Percentiles rank a stretch among this genome's conserved stretches.
These are phyloP conservation scores for Trematocara marginatum DNA, from an alignment of 2,113 vertebrate genomes.

Conservation along the genomic window DNA sequence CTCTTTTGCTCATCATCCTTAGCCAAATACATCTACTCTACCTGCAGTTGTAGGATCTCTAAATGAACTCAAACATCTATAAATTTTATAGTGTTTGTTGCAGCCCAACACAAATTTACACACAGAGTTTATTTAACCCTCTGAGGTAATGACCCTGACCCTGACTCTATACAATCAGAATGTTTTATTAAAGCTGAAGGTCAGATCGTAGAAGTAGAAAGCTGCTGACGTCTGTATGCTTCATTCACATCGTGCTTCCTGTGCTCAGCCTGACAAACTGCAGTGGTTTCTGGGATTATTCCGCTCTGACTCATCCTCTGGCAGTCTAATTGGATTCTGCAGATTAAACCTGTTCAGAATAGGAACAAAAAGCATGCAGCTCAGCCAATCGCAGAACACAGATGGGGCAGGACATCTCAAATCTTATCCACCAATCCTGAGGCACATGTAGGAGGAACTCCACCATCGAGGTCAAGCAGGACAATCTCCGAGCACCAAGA, in stretches of 20 bases:
- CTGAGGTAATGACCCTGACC: neutral
- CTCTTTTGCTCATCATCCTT: neutral
- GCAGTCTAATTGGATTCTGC: constrained; percentile 49
- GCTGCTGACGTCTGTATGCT: neutral
- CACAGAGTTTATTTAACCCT: neutral
- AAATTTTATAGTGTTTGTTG: neutral
- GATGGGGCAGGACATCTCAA: neutral
- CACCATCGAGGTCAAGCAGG: constrained; percentile 1
- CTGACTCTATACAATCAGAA: neutral
- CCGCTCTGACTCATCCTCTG: constrained; percentile 17
- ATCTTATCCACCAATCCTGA: neutral
- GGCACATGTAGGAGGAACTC: neutral
- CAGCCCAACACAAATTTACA: neutral
- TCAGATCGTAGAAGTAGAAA: neutral
- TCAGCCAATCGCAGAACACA: constrained; percentile 4
- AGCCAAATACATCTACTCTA: neutral
- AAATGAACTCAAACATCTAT: neutral
- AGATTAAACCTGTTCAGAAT: constrained; percentile 33
- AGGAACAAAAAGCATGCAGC: neutral
- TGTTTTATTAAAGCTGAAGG: neutral
- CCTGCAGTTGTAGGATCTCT: neutral
- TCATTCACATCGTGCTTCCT: neutral
- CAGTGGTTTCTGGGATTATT: constrained; percentile 35
- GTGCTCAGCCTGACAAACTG: neutral
- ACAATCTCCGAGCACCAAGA: neutral